These are phyloP conservation scores for Ypsolopha sequella DNA, from an alignment of 2,888 invertebrate species.

Conservation along the genomic window DNA sequence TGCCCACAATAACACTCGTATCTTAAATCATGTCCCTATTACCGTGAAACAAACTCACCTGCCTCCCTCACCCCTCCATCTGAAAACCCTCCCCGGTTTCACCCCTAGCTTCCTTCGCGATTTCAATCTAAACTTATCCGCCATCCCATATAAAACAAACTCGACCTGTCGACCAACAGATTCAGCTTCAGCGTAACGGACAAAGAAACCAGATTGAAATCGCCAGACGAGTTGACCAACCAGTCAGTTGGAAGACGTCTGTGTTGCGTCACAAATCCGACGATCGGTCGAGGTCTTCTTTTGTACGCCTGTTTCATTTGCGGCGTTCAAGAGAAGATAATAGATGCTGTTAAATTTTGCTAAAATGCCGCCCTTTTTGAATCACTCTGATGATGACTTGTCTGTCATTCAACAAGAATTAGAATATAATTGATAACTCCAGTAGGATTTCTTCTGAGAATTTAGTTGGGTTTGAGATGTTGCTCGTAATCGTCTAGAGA, in stretches of 20 bases:
- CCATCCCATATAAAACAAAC: background rate
- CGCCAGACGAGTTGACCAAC: slow-evolving; percentile 23
- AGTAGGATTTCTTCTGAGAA: too few species aligned
- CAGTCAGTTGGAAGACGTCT: slow-evolving; percentile 10
- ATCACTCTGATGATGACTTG: slow-evolving; percentile 2
- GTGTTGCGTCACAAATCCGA: slow-evolving; percentile 25
- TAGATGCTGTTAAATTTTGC: slow-evolving; percentile 53
- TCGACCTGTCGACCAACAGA: slow-evolving; percentile 22
- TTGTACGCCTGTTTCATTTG: slow-evolving; percentile 54
- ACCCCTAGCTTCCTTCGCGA: slow-evolving; percentile 15
- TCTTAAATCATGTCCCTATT: slow-evolving; percentile 38
- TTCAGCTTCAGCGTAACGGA: slow-evolving; percentile 33
- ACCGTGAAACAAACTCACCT: slow-evolving; percentile 37
- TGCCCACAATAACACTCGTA: slow-evolving; percentile 7
- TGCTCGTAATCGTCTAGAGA: too few species aligned
- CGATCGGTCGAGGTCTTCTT: slow-evolving; percentile 26
- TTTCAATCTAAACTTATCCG: background rate
- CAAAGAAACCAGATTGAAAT: slow-evolving; percentile 63
- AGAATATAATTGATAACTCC: too few species aligned
- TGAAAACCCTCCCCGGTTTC: background rate
- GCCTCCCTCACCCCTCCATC: slow-evolving; percentile 18
- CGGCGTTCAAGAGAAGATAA: slow-evolving; percentile 57
- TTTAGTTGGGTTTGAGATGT: too few species aligned
- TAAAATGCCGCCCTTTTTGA: slow-evolving; percentile 42
- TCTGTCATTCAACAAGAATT: background rate